Evolutionary conservation across 2,113 vertebrate species (phyloP).

Genomic region (Brachyhypopomus gauderio): DNA sequence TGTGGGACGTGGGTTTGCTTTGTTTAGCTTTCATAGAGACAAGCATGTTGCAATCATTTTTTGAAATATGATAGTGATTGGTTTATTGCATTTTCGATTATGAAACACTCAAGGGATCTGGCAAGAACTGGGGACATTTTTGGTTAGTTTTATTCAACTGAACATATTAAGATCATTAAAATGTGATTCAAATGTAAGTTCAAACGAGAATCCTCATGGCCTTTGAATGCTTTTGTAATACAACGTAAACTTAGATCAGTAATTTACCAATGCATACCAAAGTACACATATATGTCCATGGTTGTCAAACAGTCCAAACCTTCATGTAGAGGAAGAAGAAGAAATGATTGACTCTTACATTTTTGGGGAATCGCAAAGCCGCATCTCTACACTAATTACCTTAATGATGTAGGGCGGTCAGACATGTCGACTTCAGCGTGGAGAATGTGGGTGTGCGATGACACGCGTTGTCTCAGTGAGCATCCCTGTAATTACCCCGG

Average conservation of each 20-base stretch:
- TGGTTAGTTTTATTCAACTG: neutral
- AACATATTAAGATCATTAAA: neutral
- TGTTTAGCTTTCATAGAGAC: constrained; percentile 19
- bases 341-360: neutral
- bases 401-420: constrained; percentile 50
- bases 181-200: neutral
- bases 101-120: neutral
- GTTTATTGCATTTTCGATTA: neutral
- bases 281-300: neutral
- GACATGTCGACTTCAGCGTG: constrained; percentile 57
- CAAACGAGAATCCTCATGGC: neutral
- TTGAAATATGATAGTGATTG: constrained; percentile 7
- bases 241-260: too few relatives aligned
- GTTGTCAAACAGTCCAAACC: too few relatives aligned
- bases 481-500: constrained; percentile 67
- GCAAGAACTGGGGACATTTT: neutral
- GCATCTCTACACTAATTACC: constrained; percentile 49
- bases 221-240: neutral
- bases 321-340: neutral
- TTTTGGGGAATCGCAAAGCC: constrained; percentile 16
- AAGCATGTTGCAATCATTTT: neutral
- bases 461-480: constrained; percentile 69
- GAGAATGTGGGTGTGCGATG: constrained; percentile 70
- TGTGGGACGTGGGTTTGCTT: neutral
- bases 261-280: too few relatives aligned